A percentile compares a stretch with the other conserved stretches of the same genome.
Conservation (phyloP, 2,888 invertebrate species). For the Nemoura dubitans region DNA sequence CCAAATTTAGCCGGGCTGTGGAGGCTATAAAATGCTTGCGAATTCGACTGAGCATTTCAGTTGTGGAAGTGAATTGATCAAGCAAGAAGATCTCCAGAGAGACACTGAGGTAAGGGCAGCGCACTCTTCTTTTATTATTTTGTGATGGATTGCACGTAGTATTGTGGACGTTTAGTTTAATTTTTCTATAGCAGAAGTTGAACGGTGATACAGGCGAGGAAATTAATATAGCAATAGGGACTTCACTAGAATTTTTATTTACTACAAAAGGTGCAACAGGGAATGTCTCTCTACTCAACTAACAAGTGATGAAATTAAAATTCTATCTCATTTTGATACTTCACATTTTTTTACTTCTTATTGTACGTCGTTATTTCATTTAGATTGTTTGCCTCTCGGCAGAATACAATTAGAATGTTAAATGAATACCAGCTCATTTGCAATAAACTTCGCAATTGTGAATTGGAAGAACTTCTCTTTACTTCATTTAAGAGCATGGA, state of each 20-base stretch:
- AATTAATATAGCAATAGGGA: neutral
- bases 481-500: too few species aligned
- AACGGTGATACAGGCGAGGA: neutral
- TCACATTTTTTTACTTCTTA: neutral
- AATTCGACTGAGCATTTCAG: neutral
- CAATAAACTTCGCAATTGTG: neutral
- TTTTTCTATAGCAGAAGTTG: neutral
- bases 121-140: neutral
- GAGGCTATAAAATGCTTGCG: neutral
- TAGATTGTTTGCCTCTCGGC: neutral
- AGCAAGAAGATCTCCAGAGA: neutral
- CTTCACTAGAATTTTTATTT: too few species aligned
- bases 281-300: neutral
- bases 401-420: neutral
- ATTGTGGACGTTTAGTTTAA: neutral
- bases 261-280: too few species aligned
- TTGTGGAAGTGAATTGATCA: neutral
- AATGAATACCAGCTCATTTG: neutral
- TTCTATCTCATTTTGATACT: neutral
- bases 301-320: neutral
- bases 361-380: neutral
- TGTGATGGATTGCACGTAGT: neutral
- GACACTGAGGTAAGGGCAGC: neutral
- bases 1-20: conserved; percentile 14
- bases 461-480: neutral